Base-by-base conservation (phyloP, 2,888 invertebrate genomes). In the Seira musarum region DNA sequence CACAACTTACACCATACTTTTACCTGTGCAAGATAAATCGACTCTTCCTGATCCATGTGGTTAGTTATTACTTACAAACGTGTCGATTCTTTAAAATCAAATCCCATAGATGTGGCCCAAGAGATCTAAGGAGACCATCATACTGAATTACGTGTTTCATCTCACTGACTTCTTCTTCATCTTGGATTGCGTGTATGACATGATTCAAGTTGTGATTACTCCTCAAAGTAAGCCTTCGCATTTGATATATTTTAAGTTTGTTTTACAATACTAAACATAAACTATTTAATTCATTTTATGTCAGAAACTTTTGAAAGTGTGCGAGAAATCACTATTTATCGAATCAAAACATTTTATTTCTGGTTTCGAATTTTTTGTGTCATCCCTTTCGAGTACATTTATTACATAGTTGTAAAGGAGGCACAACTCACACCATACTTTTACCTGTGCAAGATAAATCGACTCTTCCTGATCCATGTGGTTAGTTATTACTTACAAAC, bases 21-120 rank as follows among this genome's bases (percentile, higher is more conserved):
- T 86, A 85, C 63, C 25, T 83, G 2, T 76, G 84, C 24, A 86
- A 86, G 57, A 72, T 82, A 2, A 85, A 85, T 49, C 21, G 86
- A 17, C 53, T 81, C 1, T 10, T 84, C 24, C 61, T 82, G 53
- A 64, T 84, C 10, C 72, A 80, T 68, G 66, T 83, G 71, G 81
- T 83, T 57, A n/a, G n/a, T n/a, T n/a, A n/a, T n/a, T n/a, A n/a
- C n/a, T n/a, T n/a, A n/a, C n/a, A n/a, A n/a, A n/a, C n/a, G n/a
- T n/a, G n/a, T n/a, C n/a, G n/a, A n/a, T n/a, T n/a, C n/a, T n/a
- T n/a, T n/a, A n/a, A n/a, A n/a, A n/a, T n/a, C n/a, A n/a, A n/a
- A n/a, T n/a, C n/a, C n/a, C n/a, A n/a, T n/a, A n/a, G n/a, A n/a
- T n/a, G n/a, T n/a, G n/a, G n/a, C n/a, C n/a, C n/a, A n/a, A n/a